Percentiles rank a stretch among this genome's conserved stretches.
Conservation (phyloP, 2,888 invertebrate genomes). For the Allophyes oxyacanthae region DNA sequence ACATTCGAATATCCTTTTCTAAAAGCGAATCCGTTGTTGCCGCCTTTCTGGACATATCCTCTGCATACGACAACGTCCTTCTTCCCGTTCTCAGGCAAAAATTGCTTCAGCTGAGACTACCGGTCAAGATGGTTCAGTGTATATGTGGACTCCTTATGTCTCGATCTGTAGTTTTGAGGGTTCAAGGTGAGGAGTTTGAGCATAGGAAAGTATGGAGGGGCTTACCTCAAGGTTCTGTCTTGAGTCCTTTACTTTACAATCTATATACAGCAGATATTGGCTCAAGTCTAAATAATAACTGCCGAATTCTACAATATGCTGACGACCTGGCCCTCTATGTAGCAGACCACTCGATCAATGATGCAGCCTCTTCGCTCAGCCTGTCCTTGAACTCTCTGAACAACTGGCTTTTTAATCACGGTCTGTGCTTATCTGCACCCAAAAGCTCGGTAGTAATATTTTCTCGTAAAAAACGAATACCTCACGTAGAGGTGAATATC, state of each 20-base stretch:
- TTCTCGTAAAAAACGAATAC: no score
- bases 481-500: no score
- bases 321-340: background rate
- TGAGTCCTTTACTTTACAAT: background rate
- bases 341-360: background rate
- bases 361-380: background rate
- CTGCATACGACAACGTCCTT: conserved; percentile 3
- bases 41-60: background rate
- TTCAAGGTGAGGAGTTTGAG: background rate
- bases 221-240: background rate
- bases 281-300: background rate
- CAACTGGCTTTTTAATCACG: background rate
- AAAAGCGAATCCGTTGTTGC: background rate
- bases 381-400: background rate
- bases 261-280: background rate
- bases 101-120: background rate
- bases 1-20: background rate
- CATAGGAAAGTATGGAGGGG: background rate
- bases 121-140: background rate
- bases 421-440: background rate
- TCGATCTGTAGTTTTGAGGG: background rate
- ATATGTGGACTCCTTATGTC: background rate
- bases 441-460: background rate
- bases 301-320: background rate
- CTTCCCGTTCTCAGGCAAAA: background rate